Base-by-base conservation (phyloP, 1,140 invertebrate species). In the Aphaenogaster rudis region DNA sequence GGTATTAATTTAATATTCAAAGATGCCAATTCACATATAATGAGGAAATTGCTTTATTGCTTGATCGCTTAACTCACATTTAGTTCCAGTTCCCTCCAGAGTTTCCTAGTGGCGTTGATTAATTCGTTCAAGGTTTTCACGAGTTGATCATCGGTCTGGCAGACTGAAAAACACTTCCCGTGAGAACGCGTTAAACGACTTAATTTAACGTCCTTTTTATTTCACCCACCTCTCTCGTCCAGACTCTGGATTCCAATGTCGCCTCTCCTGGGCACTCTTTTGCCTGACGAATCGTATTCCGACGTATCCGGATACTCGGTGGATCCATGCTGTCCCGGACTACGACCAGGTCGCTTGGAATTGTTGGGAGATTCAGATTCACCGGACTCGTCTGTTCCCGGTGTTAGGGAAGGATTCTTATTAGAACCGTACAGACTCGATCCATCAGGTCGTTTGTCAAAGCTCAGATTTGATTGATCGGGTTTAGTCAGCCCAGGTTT, bases 201-300 rank as follows among this genome's bases (percentile, higher is more conserved):
- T 15, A 74, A 71, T 45, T 66, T 45, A 52, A 64, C 6, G 4
- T 52, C 33, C 33, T 8, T 3, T 28, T 64, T 79, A 42, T 66
- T 9, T n/a, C 79, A 92, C 93, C 88, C 95, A 97, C 96, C 96
- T 94, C 96, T 96, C 91, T 97, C 97, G 85, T 97, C 96, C 88
- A 97, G 96, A 88, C 97, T 96, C 90, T 97, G 96, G 76, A 97
- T 96, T 28, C 97, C 97, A 92, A 98, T 98, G 93, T 98, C 98
- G 78, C 97, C 97, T 94, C 97, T 95, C 76, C 96, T 92, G 42
- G 92, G 86, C 0, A 82, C 13, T 67, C 92, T 90, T 6, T 76
- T 90, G 13, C 17, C 52, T 3, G 87, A 11, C 15, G 17, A 42
- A 11, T 67, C 39, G 2, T 67, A 33, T 67, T 84, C 7, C 7